Conservation (phyloP, 2,113 vertebrate species). For the Chlorocebus sabaeus region DNA sequence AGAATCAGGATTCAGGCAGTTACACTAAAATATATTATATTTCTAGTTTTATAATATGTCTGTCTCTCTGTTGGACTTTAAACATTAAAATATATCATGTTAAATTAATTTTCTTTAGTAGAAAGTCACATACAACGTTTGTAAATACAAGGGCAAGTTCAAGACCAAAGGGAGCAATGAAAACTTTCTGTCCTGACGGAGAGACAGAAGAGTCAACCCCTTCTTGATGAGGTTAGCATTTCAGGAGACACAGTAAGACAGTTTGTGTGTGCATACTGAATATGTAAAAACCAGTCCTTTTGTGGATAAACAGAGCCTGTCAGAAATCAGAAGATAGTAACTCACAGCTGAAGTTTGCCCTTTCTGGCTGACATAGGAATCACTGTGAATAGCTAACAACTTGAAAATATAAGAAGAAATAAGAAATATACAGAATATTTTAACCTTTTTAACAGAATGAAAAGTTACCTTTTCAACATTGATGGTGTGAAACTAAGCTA, state of each 20-base stretch:
- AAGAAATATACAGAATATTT: neutral
- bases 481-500: neutral
- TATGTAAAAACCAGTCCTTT: neutral
- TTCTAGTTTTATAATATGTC: neutral
- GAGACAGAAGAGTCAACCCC: neutral
- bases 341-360: constrained; percentile 38
- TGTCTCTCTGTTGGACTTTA: neutral
- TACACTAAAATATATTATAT: neutral
- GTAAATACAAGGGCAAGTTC: neutral
- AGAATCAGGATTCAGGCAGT: neutral
- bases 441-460: neutral
- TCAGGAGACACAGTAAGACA: neutral
- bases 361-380: constrained; percentile 37
- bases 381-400: neutral
- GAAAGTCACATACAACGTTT: neutral
- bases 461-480: neutral
- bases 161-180: neutral
- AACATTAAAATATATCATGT: neutral
- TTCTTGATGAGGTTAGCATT: neutral
- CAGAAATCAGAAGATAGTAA: constrained; percentile 24
- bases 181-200: neutral
- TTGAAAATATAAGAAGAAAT: neutral
- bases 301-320: neutral
- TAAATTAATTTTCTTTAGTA: neutral
- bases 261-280: neutral